Base-by-base conservation (phyloP, 92 coral and sea anemone species). In the Bergia puertoricense region DNA sequence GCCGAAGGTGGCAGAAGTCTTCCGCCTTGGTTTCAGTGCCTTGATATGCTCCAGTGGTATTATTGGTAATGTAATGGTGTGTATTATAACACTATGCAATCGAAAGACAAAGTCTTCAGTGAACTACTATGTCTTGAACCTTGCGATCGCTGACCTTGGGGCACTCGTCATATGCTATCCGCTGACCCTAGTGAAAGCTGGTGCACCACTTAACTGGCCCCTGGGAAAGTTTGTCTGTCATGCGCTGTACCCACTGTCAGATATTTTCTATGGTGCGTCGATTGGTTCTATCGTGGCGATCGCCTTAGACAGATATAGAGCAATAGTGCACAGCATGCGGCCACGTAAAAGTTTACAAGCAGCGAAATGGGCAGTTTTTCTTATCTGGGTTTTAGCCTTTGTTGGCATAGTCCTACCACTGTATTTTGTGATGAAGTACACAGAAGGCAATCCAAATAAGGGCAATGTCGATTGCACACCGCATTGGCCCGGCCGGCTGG, bases 241-340 rank as follows among this genome's bases (percentile, higher is more conserved):
- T 48, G 88, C 90, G 6, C 51, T 95, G 86, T 95, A 95, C 90
- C 98, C 98, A 22, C 81, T 93, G 42, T 82, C 96, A 45, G 98
- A 95, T 44, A 93, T 95, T 81, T 95, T 95, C 89, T 93, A 82
- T 86, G 94, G 98, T 40, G 98, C 92, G 76, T 95, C 98, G 56
- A 95, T 95, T 76, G 98, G 98, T 22, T 95, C 98, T 20, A 95
- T 95, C 74, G 98, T 95, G 74, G 98, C 98, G 62, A 93, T 95
- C 92, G 96, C 98, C 23, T 79, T 95, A 23, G 98, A 95, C 89
- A 89, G 98, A 50, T 94, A 95, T 86, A 89, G 88, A 69, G 98
- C 98, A 2, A 95, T 95, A 42, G 98, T 95, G 51, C 95, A 95
- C 80, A 93, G 96, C 62, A 92, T 95, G 90, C 92, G 93, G 36